Conservation (phyloP, 2,113 vertebrate genomes). For the Siniperca chuatsi region DNA sequence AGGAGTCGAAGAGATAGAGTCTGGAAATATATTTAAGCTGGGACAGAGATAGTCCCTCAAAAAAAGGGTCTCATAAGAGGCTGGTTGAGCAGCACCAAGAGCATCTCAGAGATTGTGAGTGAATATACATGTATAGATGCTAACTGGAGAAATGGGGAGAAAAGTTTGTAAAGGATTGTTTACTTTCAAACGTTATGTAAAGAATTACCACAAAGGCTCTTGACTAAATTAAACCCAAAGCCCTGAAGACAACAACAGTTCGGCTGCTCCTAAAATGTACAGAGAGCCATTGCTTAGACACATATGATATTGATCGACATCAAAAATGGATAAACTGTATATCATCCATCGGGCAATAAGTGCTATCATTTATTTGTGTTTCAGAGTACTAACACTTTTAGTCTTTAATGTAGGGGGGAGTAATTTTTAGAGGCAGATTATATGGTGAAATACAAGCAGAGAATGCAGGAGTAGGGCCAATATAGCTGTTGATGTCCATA, state of each 20-base stretch:
- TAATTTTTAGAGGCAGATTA: slow-evolving; percentile 17
- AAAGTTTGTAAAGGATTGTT: slow-evolving; percentile 50
- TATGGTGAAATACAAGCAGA: slow-evolving; percentile 50
- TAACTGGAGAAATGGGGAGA: neutral
- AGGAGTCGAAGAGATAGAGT: slow-evolving; percentile 60
- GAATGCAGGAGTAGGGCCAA: slow-evolving; percentile 38
- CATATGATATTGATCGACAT: slow-evolving; percentile 48
- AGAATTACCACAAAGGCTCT: slow-evolving; percentile 26
- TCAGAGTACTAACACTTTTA: slow-evolving; percentile 75
- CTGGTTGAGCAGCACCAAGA: slow-evolving; percentile 49
- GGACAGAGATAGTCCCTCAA: slow-evolving; percentile 84
- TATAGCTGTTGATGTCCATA: slow-evolving; percentile 52
- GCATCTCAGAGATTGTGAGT: slow-evolving; percentile 30
- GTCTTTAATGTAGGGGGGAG: slow-evolving; percentile 45
- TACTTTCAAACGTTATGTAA: slow-evolving; percentile 44
- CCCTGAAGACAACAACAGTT: slow-evolving; percentile 3
- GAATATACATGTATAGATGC: slow-evolving; percentile 11
- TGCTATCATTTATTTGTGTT: slow-evolving; percentile 78
- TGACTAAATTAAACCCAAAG: slow-evolving; percentile 39
- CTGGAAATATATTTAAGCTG: slow-evolving; percentile 77
- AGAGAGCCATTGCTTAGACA: slow-evolving; percentile 58
- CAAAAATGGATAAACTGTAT: slow-evolving; percentile 65
- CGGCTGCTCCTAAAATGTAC: slow-evolving; percentile 58
- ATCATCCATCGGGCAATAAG: slow-evolving; percentile 84
- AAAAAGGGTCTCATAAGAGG: slow-evolving; percentile 49